Percentiles rank a stretch among this genome's conserved stretches.
These are phyloP conservation scores for Arothron firmamentum DNA, from an alignment of 2,113 vertebrate genomes.

Conservation along the genomic window DNA sequence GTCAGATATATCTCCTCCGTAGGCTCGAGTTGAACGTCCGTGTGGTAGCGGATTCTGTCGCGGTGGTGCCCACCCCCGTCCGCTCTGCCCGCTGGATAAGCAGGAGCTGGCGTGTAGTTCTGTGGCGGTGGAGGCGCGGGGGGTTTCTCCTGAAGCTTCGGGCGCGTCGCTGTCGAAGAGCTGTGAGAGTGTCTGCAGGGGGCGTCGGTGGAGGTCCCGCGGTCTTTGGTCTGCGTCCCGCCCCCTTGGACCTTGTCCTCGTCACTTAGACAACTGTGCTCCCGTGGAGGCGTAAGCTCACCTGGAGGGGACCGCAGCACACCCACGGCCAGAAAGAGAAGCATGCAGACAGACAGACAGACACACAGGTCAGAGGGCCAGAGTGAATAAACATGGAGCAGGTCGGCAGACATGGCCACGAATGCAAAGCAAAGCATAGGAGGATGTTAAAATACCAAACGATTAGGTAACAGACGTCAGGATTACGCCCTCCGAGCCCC, in stretches of 20 bases:
- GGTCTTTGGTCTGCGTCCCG: slow-evolving; percentile 86
- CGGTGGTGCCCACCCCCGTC: slow-evolving; percentile 73
- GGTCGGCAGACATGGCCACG: slow-evolving; percentile 10
- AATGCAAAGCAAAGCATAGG: slow-evolving; percentile 18
- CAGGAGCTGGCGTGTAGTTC: slow-evolving; percentile 67
- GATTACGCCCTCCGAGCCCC: slow-evolving; percentile 57
- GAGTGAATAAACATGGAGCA: too few relatives aligned
- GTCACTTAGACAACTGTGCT: slow-evolving; percentile 94
- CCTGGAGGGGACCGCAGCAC: slow-evolving; percentile 67
- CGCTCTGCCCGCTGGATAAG: slow-evolving; percentile 68
- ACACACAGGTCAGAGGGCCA: slow-evolving; percentile 12
- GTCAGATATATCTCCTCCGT: slow-evolving; percentile 98
- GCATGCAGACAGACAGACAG: slow-evolving; percentile 18
- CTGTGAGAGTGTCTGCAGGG: slow-evolving; percentile 80
- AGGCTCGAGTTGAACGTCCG: slow-evolving; percentile 85
- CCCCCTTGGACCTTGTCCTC: slow-evolving; percentile 82
- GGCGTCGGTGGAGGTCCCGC: slow-evolving; percentile 90
- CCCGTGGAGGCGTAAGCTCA: slow-evolving; percentile 84
- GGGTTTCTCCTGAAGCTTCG: slow-evolving; percentile 63
- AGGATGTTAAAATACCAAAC: slow-evolving; percentile 28
- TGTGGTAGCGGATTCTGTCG: slow-evolving; percentile 88
- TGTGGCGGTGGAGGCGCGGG: slow-evolving; percentile 66
- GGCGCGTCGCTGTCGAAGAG: slow-evolving; percentile 57
- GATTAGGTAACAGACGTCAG: slow-evolving; percentile 56
- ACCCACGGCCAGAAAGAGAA: slow-evolving; percentile 18